phyloP scores from a whole-genome alignment of 2,797 vertebrate genomes.

The Eulemur albifrons region DNA sequence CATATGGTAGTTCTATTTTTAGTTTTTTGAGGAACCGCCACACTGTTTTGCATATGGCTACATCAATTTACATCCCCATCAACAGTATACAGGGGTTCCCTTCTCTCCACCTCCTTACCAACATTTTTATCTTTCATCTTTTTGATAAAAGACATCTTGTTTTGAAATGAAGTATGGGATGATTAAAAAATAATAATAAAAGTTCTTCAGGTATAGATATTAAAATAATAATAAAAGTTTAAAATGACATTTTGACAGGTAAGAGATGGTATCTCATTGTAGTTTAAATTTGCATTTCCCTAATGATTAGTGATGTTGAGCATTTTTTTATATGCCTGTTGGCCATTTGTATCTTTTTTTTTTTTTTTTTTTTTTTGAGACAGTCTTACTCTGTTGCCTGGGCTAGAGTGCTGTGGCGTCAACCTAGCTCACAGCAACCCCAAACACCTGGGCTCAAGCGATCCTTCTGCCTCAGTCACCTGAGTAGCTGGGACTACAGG shows the following conservation, averaged over 20 bases:
- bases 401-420: too few species aligned
- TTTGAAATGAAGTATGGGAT: background rate
- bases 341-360: background rate
- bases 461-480: too few species aligned
- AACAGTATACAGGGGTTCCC: background rate
- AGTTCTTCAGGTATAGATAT: too few species aligned
- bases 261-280: background rate
- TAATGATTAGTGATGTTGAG: background rate
- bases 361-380: too few species aligned
- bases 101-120: background rate
- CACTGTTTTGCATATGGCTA: background rate
- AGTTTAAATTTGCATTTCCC: background rate
- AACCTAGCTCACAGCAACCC: too few species aligned
- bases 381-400: too few species aligned
- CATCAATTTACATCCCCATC: background rate
- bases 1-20: background rate
- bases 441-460: too few species aligned
- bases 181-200: background rate
- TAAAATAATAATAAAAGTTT: background rate
- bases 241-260: background rate
- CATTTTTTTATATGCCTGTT: background rate
- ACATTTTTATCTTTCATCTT: background rate
- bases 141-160: background rate
- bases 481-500: too few species aligned
- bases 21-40: background rate